A percentile compares a stretch with the other conserved stretches of the same genome.
Conservation (phyloP, 2,797 vertebrate species). For the Sylvia borin region DNA sequence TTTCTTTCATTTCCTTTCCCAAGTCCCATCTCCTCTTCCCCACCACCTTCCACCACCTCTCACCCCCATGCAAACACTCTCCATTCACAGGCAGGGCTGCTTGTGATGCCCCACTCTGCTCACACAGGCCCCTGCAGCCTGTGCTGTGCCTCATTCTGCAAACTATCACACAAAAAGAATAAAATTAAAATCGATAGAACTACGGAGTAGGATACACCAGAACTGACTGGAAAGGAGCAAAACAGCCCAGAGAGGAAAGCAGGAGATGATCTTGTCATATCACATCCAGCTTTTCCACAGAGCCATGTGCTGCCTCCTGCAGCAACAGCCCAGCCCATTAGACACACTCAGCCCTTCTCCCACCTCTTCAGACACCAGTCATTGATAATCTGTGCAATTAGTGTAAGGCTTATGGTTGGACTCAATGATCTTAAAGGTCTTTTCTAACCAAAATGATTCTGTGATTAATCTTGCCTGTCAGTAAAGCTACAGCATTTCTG, state of each 20-base stretch:
- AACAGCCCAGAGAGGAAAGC: background rate
- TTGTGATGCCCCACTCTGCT: fast-evolving
- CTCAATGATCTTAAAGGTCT: conserved; percentile 24
- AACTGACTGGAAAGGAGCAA: background rate
- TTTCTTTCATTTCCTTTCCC: background rate
- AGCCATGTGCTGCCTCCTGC: background rate
- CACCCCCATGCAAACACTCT: background rate
- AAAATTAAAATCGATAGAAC: background rate
- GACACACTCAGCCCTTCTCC: conserved; percentile 1
- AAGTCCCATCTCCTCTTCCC: background rate
- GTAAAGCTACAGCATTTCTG: background rate
- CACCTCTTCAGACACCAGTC: conserved; percentile 32
- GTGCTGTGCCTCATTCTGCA: background rate
- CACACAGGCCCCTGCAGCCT: background rate
- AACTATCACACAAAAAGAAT: background rate
- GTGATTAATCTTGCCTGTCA: conserved; percentile 37
- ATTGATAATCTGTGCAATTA: conserved; percentile 38
- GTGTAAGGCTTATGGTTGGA: background rate
- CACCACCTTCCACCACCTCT: background rate
- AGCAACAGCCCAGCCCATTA: conserved; percentile 9
- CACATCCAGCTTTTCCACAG: background rate
- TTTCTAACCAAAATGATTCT: background rate
- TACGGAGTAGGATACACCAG: background rate
- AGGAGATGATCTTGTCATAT: background rate
- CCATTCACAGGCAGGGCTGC: background rate